Evolutionary conservation across 2,113 vertebrate genomes (phyloP).

Genomic region (Trogon surrucura): DNA sequence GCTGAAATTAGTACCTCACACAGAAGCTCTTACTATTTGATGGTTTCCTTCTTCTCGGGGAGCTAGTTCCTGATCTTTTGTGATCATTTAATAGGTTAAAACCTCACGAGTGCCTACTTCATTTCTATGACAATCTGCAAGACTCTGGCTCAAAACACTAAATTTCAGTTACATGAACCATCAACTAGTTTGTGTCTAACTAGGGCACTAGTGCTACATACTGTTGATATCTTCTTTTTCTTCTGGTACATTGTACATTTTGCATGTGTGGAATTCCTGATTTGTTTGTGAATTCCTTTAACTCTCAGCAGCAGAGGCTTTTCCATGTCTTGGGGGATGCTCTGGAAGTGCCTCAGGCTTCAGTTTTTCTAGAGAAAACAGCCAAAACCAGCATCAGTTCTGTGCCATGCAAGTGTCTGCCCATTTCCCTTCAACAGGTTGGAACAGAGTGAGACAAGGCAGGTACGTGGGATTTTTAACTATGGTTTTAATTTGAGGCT

Average conservation of each 20-base stretch:
- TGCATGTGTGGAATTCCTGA: background rate
- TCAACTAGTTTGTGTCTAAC: background rate
- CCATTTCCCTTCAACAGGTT: fast-evolving
- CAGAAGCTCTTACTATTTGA: background rate
- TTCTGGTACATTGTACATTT: too few species aligned
- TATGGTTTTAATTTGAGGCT: background rate
- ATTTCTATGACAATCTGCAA: background rate
- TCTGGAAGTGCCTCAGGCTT: background rate
- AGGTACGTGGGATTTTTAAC: fast-evolving
- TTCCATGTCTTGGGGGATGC: fast-evolving
- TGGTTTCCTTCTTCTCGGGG: background rate
- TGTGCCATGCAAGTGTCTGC: fast-evolving
- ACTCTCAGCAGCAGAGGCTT: background rate
- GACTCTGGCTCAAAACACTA: background rate
- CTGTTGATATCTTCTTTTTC: fast-evolving
- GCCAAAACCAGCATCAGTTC: fast-evolving
- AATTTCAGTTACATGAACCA: fast-evolving
- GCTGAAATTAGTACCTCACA: background rate
- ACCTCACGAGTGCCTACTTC: fast-evolving
- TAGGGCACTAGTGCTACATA: fast-evolving
- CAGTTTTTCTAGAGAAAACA: fast-evolving
- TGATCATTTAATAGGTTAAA: background rate
- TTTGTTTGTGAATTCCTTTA: too few species aligned
- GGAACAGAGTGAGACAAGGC: background rate
- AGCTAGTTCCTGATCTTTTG: background rate